Conservation (phyloP, 2,797 vertebrate genomes). For the Allobates femoralis region DNA sequence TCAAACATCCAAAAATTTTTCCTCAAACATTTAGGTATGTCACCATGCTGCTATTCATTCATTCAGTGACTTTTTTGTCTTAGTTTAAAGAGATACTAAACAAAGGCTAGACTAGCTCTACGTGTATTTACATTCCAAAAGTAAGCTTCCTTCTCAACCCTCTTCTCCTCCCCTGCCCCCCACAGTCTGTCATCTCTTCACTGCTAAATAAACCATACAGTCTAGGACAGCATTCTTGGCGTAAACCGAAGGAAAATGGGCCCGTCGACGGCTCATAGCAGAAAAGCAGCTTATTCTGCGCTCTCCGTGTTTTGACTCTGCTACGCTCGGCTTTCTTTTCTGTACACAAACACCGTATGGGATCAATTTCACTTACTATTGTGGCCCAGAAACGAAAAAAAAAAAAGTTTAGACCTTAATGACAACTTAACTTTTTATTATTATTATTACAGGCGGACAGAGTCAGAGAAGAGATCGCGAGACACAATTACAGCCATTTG, state of each 20-base stretch:
- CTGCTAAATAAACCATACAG: slow-evolving; percentile 80
- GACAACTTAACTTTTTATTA: slow-evolving; percentile 62
- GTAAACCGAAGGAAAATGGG: slow-evolving; percentile 70
- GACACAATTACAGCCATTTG: not conserved
- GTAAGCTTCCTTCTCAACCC: slow-evolving; percentile 74
- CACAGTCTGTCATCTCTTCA: slow-evolving; percentile 78
- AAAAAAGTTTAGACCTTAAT: slow-evolving; percentile 63
- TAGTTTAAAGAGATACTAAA: slow-evolving; percentile 84
- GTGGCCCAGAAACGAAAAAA: slow-evolving; percentile 44
- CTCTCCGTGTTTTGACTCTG: slow-evolving; percentile 68
- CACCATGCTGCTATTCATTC: slow-evolving; percentile 82
- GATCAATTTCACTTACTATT: slow-evolving; percentile 66
- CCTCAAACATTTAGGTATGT: slow-evolving; percentile 83
- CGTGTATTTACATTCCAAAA: slow-evolving; percentile 84
- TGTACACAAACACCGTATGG: slow-evolving; percentile 29
- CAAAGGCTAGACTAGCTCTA: slow-evolving; percentile 80
- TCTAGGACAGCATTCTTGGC: slow-evolving; percentile 72
- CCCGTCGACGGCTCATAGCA: slow-evolving; percentile 63
- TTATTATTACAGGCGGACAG: slow-evolving; percentile 34
- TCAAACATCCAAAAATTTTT: slow-evolving; percentile 83
- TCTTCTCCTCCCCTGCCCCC: slow-evolving; percentile 68
- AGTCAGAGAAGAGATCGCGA: not conserved
- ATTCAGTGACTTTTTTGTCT: slow-evolving; percentile 83
- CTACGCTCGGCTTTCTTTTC: slow-evolving; percentile 39
- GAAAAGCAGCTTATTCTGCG: slow-evolving; percentile 61